Percentiles rank a stretch among this genome's conserved stretches.
Conservation (phyloP, 2,113 vertebrate genomes). For the Antechinus stuartii region DNA sequence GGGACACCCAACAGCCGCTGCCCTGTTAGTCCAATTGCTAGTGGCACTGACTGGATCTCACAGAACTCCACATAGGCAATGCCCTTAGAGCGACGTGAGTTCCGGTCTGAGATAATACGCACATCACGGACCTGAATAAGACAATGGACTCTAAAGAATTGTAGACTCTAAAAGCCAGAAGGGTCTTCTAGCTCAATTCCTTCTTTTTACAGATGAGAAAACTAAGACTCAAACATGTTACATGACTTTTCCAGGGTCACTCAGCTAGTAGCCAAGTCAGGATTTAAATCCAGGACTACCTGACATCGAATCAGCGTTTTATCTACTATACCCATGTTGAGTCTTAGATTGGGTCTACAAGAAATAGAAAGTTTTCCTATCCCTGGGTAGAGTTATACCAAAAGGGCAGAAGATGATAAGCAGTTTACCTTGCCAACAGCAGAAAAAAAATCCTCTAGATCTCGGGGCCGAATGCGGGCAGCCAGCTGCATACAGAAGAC, state of each 20-base stretch:
- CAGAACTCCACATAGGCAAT: constrained; percentile 84
- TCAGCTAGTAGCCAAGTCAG: not conserved
- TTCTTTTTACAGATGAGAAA: not conserved
- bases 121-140: constrained; percentile 82
- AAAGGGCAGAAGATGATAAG: not conserved
- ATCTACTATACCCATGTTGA: not conserved
- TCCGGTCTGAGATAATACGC: constrained; percentile 82
- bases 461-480: constrained; percentile 77
- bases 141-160: not conserved
- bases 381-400: not conserved
- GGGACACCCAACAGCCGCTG: constrained; percentile 80
- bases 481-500: constrained; percentile 84
- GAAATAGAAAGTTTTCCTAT: not conserved
- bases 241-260: not conserved
- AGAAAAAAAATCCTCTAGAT: constrained; percentile 83
- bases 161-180: not conserved
- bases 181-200: not conserved
- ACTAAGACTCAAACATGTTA: not conserved
- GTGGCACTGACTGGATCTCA: constrained; percentile 81
- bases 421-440: constrained; percentile 78
- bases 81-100: constrained; percentile 82
- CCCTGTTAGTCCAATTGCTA: constrained; percentile 82
- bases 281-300: not conserved
- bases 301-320: not conserved
- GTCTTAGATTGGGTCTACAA: constrained; percentile 15